Base-by-base conservation (phyloP, 2,113 vertebrate species). In the mouse (Mus musculus) region DNA sequence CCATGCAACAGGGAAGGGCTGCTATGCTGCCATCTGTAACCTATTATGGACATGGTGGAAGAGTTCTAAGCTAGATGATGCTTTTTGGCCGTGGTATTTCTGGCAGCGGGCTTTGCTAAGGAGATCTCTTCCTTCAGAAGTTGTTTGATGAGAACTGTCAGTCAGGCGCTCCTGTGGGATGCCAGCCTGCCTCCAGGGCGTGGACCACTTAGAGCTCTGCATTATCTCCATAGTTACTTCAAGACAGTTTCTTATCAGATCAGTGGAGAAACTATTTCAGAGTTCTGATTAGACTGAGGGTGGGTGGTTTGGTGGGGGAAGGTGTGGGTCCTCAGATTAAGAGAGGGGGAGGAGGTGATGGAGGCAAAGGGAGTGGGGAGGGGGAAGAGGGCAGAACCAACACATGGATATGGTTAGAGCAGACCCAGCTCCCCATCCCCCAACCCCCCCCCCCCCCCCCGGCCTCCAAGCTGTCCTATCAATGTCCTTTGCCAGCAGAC, bases 61-160 rank as follows among this genome's bases (percentile, higher is more conserved):
- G 88, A 80, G 49, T 90, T 93, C 85, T 89, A 61, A 92, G 39
- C 52, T 86, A 61, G n/a, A 90, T 61, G 49, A n/a, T 89, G 54
- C 42, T 92, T 94, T 96, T 28, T 36, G 52, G 86, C 69, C 61
- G 87, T 0, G 0, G 67, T 7, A 28, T 95, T 89, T 76, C 46
- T 46, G 24, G 88, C 87, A 73, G 56, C 52, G 88, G 76, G 71
- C 73, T 76, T 88, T 42, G 5, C 56, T 36, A 2, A 16, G 30
- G 84, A 88, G 69, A 91, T 42, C 4, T 77, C 63, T 89, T 90
- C 65, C 69, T 88, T 76, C 22, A 30, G 24, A 91, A 88, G 54
- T 85, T 54, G 5, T 87, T 73, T 90, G 39, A 49, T 42, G 63
- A 89, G 67, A 56, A 52, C 82, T 61, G 22, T 61, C 33, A 12